These are phyloP conservation scores for Gnathonemus longibarbis DNA, from an alignment of 2,113 vertebrate genomes.

Conservation along the genomic window DNA sequence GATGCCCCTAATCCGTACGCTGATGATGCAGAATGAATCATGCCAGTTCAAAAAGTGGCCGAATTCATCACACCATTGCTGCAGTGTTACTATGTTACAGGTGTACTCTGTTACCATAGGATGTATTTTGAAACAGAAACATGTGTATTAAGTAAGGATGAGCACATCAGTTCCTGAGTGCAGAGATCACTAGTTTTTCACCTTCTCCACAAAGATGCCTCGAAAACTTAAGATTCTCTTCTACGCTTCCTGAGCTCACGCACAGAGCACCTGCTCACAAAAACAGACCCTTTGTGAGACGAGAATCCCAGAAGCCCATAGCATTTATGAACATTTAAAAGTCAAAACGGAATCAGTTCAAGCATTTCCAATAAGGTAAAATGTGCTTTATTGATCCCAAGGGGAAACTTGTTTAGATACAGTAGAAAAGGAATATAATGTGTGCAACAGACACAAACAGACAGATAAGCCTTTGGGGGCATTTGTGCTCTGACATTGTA, in stretches of 20 bases:
- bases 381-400: background rate
- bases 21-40: background rate
- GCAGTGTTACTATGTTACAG: background rate
- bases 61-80: background rate
- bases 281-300: background rate
- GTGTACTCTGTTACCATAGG: background rate
- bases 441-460: background rate
- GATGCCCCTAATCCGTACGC: background rate
- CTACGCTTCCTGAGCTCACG: background rate
- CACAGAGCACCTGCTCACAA: background rate
- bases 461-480: background rate
- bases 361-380: background rate
- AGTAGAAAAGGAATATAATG: background rate
- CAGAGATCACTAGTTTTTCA: background rate
- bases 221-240: background rate
- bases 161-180: background rate
- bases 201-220: background rate
- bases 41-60: background rate
- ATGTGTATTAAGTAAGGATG: background rate
- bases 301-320: background rate
- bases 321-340: background rate
- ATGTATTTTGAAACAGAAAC: background rate
- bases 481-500: background rate
- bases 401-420: background rate
- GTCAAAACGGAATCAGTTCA: background rate